Conservation (phyloP, 2,113 vertebrate genomes). For the Thryonomys swinderianus region DNA sequence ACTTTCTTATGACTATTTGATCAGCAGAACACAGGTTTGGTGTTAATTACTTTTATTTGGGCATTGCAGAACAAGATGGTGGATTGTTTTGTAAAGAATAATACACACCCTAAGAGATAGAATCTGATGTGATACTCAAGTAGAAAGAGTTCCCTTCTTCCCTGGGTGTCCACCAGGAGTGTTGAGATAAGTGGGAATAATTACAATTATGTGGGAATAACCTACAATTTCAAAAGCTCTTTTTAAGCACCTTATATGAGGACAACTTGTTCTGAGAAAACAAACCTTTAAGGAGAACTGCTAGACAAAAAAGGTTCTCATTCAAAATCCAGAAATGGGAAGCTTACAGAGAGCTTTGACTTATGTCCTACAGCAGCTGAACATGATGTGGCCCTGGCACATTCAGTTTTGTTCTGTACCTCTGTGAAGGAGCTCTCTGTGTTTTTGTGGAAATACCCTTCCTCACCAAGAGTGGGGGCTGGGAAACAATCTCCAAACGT, state of each 20-base stretch:
- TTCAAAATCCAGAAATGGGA: not conserved
- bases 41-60: constrained; percentile 51
- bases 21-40: constrained; percentile 29
- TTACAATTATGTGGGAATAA: too few relatives aligned
- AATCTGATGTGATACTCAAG: not conserved
- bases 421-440: not conserved
- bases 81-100: not conserved
- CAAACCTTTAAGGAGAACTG: not conserved
- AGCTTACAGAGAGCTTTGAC: not conserved
- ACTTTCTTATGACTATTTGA: constrained; percentile 32
- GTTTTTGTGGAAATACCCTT: not conserved
- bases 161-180: not conserved
- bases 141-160: not conserved
- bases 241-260: not conserved
- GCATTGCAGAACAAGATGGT: not conserved
- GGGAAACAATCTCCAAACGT: not conserved
- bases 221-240: not conserved
- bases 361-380: not conserved
- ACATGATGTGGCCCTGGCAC: not conserved
- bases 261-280: not conserved
- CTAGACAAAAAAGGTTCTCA: not conserved
- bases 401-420: not conserved
- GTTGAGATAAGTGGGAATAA: not conserved
- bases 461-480: not conserved
- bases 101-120: not conserved